Evolutionary conservation across 2,888 invertebrate species (phyloP), one percentile per base, ranked within the genome.

Genomic region (Baronia brevicornis): DNA sequence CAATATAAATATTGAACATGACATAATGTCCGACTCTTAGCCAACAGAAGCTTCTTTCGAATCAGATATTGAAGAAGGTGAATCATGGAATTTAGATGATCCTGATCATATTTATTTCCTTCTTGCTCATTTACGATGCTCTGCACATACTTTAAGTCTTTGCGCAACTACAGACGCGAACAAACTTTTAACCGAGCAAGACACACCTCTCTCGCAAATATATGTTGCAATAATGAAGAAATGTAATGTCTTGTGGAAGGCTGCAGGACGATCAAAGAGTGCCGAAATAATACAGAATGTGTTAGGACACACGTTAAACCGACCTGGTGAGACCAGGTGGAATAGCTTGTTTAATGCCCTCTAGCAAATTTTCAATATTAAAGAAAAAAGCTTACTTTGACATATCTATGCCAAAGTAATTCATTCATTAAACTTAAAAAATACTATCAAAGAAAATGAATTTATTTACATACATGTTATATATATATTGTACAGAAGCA

Each of bases 231-330:
- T 35, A 20, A 39, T 39, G 17, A 35, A 35, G 3, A 36, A 39
- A 33, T 36, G 33, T 20, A 36, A 40, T 14, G 32, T 24, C 14
- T 33, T 33, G 15, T 36, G 36, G 38, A 41, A 36, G 25, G 38
- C 38, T 28, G 41, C 41, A 19, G 29, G 27, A 15, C 29, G 39
- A 5, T 33, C 31, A 27, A 36, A 39, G 22, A 28, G 17, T 15
- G 30, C 33, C 3, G 39, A 36, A 25, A 39, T 39, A 8, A 36
- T 39, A 10, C 31, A 33, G 13, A 22, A 31, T 36, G 21, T 39
- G 11, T 27, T 39, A 6, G 30, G 30, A 20, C 36, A 36, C 15
- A 33, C 28, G 7, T 18, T 39, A 22, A 24, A 18, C 24, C 22
- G 25, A 9, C 39, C 33, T 15, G 36, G 30, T 11, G 22, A 28